A percentile compares a stretch with the other conserved stretches of the same genome.
phyloP scores from a whole-genome alignment of 2,113 vertebrate species.

The Gnathonemus longibarbis region DNA sequence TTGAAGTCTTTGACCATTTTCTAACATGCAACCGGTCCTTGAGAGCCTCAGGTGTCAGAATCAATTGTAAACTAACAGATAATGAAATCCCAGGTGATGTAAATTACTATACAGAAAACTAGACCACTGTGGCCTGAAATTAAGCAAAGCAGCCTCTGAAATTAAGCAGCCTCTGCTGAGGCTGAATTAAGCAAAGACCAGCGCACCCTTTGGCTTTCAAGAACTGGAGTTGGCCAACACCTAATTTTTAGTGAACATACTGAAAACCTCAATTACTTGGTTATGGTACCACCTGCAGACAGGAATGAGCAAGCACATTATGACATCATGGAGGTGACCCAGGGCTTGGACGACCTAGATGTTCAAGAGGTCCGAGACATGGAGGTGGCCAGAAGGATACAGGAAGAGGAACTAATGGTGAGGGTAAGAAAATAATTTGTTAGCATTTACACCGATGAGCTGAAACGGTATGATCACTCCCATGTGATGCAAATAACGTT shows the following conservation, averaged over 20 bases:
- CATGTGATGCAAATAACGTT: neutral
- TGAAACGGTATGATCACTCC: neutral
- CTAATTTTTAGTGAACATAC: neutral
- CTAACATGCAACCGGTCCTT: neutral
- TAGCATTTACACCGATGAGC: neutral
- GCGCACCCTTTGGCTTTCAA: neutral
- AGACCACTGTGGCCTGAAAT: neutral
- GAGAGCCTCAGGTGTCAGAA: neutral
- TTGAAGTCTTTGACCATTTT: neutral
- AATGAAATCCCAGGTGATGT: neutral
- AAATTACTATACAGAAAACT: neutral
- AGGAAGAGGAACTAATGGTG: conserved; percentile 71
- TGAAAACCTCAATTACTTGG: neutral
- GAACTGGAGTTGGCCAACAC: neutral
- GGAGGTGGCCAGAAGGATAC: conserved; percentile 68
- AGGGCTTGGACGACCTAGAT: conserved; percentile 34
- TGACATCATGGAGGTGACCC: neutral
- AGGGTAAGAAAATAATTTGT: conserved; percentile 24
- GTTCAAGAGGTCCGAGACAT: conserved; percentile 62
- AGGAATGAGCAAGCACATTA: neutral
- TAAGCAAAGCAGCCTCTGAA: too few relatives aligned
- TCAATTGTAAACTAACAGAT: neutral
- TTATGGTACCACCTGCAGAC: conserved; percentile 12
- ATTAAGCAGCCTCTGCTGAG: too few relatives aligned
- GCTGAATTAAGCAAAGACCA: neutral